These are phyloP conservation scores for Argyra leucocephala DNA, from an alignment of 2,888 invertebrate genomes.

Conservation along the genomic window DNA sequence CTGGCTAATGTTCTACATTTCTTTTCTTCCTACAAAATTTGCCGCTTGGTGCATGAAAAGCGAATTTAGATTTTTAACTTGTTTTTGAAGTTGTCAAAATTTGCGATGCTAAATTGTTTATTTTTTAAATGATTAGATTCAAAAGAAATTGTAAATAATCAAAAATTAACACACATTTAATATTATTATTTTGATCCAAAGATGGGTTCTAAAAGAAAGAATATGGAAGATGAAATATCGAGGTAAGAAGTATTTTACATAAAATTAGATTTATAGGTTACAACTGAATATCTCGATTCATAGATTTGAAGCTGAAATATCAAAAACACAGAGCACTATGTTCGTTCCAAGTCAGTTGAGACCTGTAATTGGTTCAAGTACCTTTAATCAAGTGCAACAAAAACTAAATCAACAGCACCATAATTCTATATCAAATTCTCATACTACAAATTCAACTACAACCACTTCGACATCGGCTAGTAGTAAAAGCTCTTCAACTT, in stretches of 20 bases:
- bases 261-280: background rate
- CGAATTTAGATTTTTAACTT: too few relatives aligned
- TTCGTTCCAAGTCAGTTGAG: conserved; percentile 48
- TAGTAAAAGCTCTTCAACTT: conserved; percentile 21
- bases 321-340: conserved; percentile 42
- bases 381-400: conserved; percentile 62
- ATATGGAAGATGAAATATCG: conserved; percentile 89
- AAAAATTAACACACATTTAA: too few relatives aligned
- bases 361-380: conserved; percentile 62
- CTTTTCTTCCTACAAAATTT: too few relatives aligned
- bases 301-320: conserved; percentile 83
- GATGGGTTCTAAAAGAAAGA: conserved; percentile 41
- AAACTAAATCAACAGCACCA: conserved; percentile 49
- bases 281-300: conserved; percentile 25
- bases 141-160: too few relatives aligned
- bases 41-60: too few relatives aligned
- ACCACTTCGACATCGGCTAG: background rate
- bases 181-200: too few relatives aligned
- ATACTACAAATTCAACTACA: conserved; percentile 21
- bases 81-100: too few relatives aligned
- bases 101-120: too few relatives aligned
- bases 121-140: too few relatives aligned
- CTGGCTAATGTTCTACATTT: too few relatives aligned
- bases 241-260: conserved; percentile 47
- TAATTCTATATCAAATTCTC: background rate